A percentile compares a stretch with the other conserved stretches of the same genome.
These are phyloP conservation scores for Lissocephala sabroskyi DNA, from an alignment of 2,888 invertebrate species.

Conservation along the genomic window DNA sequence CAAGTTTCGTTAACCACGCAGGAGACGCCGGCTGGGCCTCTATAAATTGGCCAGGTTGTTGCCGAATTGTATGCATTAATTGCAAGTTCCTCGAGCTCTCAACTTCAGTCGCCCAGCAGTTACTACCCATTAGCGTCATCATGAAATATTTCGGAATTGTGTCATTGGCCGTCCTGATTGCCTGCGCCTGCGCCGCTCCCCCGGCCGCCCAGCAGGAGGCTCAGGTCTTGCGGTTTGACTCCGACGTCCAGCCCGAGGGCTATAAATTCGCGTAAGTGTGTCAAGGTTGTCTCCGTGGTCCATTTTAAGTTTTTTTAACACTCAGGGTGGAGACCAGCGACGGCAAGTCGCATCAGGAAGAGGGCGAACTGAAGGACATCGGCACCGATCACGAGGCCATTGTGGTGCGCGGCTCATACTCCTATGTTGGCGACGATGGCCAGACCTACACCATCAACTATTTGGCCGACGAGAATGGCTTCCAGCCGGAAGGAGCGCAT, in stretches of 20 bases:
- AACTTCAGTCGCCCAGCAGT: not conserved
- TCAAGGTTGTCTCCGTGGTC: constrained; percentile 1
- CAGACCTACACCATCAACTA: constrained; percentile 75
- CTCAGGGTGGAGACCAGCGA: constrained; percentile 73
- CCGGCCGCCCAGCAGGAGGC: constrained; percentile 73
- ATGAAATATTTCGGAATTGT: constrained; percentile 52
- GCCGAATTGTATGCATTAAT: constrained; percentile 54
- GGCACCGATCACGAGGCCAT: constrained; percentile 75
- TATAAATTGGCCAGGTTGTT: constrained; percentile 44
- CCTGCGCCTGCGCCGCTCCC: constrained; percentile 60
- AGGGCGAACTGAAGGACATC: constrained; percentile 74
- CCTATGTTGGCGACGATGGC: constrained; percentile 76
- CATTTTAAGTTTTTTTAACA: not conserved
- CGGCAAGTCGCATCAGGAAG: constrained; percentile 74
- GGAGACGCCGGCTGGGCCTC: not conserved
- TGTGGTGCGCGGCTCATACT: constrained; percentile 74
- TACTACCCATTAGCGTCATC: constrained; percentile 15
- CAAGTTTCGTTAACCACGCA: constrained; percentile 15
- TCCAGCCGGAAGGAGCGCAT: constrained; percentile 74
- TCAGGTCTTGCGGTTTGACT: constrained; percentile 76
- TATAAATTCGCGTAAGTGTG: constrained; percentile 66
- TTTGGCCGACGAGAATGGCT: constrained; percentile 70
- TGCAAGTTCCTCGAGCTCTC: constrained; percentile 47
- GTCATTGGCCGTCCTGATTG: constrained; percentile 53
- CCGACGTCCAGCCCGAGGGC: constrained; percentile 72